Conservation (phyloP, 2,888 invertebrate genomes). For the Amorpha juglandis region DNA sequence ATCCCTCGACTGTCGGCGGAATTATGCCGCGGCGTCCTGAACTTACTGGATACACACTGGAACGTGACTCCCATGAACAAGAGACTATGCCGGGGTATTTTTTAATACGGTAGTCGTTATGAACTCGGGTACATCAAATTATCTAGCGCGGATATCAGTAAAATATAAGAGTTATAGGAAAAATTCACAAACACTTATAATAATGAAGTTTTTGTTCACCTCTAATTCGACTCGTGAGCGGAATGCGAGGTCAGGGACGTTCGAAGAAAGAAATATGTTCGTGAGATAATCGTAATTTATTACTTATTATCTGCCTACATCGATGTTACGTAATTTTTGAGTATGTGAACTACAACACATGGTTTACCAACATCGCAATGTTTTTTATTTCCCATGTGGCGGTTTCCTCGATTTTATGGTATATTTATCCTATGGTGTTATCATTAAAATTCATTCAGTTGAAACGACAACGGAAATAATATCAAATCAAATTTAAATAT, state of each 20-base stretch:
- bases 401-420: neutral
- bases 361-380: constrained; percentile 3
- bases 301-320: constrained; percentile 25
- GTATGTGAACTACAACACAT: constrained; percentile 9
- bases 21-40: too few species aligned
- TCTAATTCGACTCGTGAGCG: constrained; percentile 24
- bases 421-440: neutral
- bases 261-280: constrained; percentile 29
- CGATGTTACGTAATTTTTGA: constrained; percentile 22
- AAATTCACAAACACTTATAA: constrained; percentile 24
- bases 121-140: too few species aligned
- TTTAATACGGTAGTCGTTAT: too few species aligned
- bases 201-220: constrained; percentile 28
- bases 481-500: too few species aligned
- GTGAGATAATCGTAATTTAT: constrained; percentile 29
- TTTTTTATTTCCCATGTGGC: neutral
- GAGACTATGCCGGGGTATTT: too few species aligned
- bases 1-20: too few species aligned
- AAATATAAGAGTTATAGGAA: constrained; percentile 1
- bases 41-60: too few species aligned
- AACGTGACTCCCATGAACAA: too few species aligned
- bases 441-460: neutral
- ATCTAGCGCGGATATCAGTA: neutral
- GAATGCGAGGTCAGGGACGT: constrained; percentile 31
- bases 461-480: too few species aligned